These are phyloP conservation scores for Hippocampus zosterae DNA, from an alignment of 2,113 vertebrate species.

Conservation along the genomic window DNA sequence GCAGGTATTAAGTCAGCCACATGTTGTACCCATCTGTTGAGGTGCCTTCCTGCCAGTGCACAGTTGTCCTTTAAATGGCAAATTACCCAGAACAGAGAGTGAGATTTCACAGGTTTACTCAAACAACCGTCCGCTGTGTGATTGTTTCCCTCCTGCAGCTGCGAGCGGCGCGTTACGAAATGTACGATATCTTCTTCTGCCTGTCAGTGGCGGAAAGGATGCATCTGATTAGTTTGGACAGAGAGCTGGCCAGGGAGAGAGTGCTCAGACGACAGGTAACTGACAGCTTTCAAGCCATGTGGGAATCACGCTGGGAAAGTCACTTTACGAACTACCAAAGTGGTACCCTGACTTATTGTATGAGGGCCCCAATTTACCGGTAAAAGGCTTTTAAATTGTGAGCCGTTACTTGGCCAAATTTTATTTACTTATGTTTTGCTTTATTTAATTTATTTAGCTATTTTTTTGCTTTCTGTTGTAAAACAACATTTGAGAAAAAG, in stretches of 20 bases:
- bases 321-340: background rate
- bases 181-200: constrained; percentile 69
- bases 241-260: constrained; percentile 54
- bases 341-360: background rate
- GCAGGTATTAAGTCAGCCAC: constrained; percentile 57
- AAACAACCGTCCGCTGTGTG: constrained; percentile 23
- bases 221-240: constrained; percentile 70
- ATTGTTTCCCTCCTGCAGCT: constrained; percentile 52
- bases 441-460: too few species aligned
- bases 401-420: too few species aligned
- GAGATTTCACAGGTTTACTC: constrained; percentile 17
- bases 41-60: constrained; percentile 14
- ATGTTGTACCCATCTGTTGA: constrained; percentile 28
- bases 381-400: background rate
- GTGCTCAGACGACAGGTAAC: constrained; percentile 54
- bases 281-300: constrained; percentile 4
- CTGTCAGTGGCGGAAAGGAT: constrained; percentile 59
- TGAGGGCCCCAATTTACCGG: too few species aligned
- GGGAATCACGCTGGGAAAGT: background rate
- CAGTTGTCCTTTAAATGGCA: constrained; percentile 10
- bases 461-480: too few species aligned
- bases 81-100: constrained; percentile 22
- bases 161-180: constrained; percentile 62
- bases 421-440: too few species aligned
- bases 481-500: too few species aligned